Evolutionary conservation across 2,888 invertebrate species (phyloP).

Genomic region (Acanthococcus lagerstroemiae): DNA sequence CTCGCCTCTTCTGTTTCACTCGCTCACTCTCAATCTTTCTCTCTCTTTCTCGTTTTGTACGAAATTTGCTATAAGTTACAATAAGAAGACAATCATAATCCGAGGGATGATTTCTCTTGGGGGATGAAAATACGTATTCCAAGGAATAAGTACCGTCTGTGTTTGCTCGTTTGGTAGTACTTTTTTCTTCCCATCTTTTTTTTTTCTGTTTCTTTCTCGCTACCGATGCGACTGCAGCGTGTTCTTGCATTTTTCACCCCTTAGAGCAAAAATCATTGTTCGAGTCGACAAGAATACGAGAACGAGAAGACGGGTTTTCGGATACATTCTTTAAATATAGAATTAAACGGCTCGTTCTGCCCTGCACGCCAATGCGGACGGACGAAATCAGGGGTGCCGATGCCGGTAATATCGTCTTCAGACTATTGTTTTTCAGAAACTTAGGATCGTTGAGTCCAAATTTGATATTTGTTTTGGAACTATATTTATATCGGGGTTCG

Average conservation of each 20-base stretch:
- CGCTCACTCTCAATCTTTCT: neutral
- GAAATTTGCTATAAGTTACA: constrained; percentile 27
- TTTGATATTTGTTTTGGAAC: no score
- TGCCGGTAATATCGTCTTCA: no score
- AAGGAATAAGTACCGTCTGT: constrained; percentile 25
- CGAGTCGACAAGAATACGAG: no score
- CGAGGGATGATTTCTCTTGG: constrained; percentile 29
- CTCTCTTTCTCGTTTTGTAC: neutral
- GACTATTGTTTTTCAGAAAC: no score
- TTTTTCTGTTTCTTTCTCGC: neutral
- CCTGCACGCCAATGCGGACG: no score
- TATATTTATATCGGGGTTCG: no score
- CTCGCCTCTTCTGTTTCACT: neutral
- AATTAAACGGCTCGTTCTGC: no score
- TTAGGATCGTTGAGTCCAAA: no score
- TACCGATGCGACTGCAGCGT: no score
- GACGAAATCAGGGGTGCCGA: no score
- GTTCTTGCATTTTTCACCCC: neutral
- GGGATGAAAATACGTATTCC: constrained; percentile 22
- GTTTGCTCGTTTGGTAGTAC: constrained; percentile 15
- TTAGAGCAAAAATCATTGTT: neutral
- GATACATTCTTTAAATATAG: no score
- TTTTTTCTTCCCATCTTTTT: constrained; percentile 10
- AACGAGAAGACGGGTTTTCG: no score
- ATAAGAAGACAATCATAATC: constrained; percentile 30